Conservation (phyloP, 1,140 invertebrate genomes). For the Caenorhabditis brenneri region DNA sequence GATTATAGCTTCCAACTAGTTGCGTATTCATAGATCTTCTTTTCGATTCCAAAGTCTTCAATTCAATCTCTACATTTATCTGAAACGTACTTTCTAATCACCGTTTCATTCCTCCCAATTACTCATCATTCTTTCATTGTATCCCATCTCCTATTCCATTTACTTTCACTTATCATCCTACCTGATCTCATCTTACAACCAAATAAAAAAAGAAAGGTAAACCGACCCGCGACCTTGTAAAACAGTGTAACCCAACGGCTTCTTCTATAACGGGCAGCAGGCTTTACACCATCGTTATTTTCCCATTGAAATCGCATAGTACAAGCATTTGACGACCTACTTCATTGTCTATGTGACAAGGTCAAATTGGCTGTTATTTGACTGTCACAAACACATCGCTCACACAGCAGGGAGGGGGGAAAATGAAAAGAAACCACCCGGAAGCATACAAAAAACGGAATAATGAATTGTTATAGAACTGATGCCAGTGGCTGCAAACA, state of each 20-base stretch:
- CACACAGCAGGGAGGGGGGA: not conserved
- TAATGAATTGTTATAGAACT: conserved; percentile 26
- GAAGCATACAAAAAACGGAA: not conserved
- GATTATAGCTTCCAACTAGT: too few species aligned
- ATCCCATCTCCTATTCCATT: not conserved
- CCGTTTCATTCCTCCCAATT: conserved; percentile 6
- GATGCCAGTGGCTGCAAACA: conserved; percentile 9
- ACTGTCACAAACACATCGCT: conserved; percentile 1
- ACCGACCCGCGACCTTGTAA: conserved; percentile 21
- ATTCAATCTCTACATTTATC: not conserved
- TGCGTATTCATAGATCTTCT: too few species aligned
- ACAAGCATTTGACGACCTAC: conserved; percentile 12
- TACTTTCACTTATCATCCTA: conserved; percentile 29
- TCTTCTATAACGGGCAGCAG: not conserved
- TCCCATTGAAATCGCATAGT: conserved; percentile 9
- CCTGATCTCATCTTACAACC: not conserved
- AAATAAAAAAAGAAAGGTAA: not conserved
- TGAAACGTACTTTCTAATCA: conserved; percentile 3
- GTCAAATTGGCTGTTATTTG: conserved; percentile 41
- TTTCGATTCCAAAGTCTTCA: too few species aligned
- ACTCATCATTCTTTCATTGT: not conserved
- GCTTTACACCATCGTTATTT: not conserved
- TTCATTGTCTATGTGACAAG: conserved; percentile 39
- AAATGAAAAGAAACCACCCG: not conserved
- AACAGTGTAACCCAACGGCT: conserved; percentile 10